Evolutionary conservation across 2,888 invertebrate genomes (phyloP), one percentile per base, ranked within the genome.

Genomic region (Drosophila formosana): DNA sequence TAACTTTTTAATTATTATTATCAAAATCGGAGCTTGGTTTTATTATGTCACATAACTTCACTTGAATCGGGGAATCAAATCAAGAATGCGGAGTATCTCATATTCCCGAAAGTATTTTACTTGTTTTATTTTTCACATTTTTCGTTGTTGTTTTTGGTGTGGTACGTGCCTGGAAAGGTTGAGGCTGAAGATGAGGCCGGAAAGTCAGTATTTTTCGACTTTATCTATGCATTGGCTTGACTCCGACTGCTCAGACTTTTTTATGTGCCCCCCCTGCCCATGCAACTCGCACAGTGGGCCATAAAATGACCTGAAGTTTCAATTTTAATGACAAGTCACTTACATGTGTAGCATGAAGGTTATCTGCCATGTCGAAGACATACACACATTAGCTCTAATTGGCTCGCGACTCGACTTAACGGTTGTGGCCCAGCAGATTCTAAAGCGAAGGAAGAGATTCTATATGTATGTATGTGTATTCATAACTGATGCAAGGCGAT

Each of bases 301-400:
- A 79, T 82, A 79, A 83, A 88, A 82, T 82, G 88, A 80, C 80
- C 88, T 62, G 50, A 75, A 72, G 82, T 77, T 82, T 84, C 70
- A 84, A 87, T 77, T 85, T 82, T 80, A 88, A 88, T 83, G 82
- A 85, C 86, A 83, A 77, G 80, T 88, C 85, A 77, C 88, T 85
- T 88, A 78, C 82, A 71, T 58, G 64, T 52, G 58, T 58, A 45
- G 65, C 50, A 30, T 52, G 52, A 55, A 52, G 70, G 55, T 67
- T 78, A 65, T 60, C 62, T 67, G 25, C 51, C 46, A 39, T 41
- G 39, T 56, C 34, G 45, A 55, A 41, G 45, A 23, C 37, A n/a
- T n/a, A 37, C 56, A 43, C 39, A 52, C 75, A 72, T 83, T 78
- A 83, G 32, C 26, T 70, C 66, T 80, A 85, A 82, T 82, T 82